Evolutionary conservation across 2,113 vertebrate species (phyloP), one percentile per base, ranked within the genome.

Genomic region (Macrotus californicus): DNA sequence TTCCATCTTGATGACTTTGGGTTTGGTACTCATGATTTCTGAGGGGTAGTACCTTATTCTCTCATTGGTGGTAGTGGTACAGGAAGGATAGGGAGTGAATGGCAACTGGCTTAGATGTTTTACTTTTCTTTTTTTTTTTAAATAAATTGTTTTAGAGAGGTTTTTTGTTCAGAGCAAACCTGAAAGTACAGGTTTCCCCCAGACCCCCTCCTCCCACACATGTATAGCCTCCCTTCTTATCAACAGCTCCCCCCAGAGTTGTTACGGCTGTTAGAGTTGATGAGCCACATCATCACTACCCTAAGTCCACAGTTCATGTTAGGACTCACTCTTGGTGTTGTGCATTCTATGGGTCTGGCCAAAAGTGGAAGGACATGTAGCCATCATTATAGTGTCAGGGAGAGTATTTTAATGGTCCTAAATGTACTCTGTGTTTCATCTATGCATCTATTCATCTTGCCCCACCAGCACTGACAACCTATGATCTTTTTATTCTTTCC

Each of bases 171-270:
- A 66, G 34, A 64, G 13, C 36, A 73, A 66, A 81, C 6, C 13
- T 79, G 41, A 18, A 61, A 91, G 21, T n/a, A 41, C 48, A 84
- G 19, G n/a, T 29, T 59, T 29, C 61, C 21, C 21, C 1, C 16
- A 15, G 34, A 1, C 10, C 12, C 5, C 2, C 2, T 5, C 1
- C 6, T 3, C 64, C 26, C 1, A 7, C 41, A 9, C 16, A 0
- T 0, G 5, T 13, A 34, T 15, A 19, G 39, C 31, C 56, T 34
- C 34, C 6, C 22, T 19, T 34, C 18, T 39, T 36, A 24, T 46
- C 54, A 54, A 7, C 4, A 18, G 18, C 24, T 26, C 1, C 24
- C 16, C 26, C 31, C 18, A 22, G 39, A 21, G 34, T 48, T n/a
- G 36, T 18, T 18, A 22, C 0, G 0, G 56, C 4, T 11, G 14